Base-by-base conservation (phyloP, 2,888 invertebrate species). In the Nemurella pictetii region DNA sequence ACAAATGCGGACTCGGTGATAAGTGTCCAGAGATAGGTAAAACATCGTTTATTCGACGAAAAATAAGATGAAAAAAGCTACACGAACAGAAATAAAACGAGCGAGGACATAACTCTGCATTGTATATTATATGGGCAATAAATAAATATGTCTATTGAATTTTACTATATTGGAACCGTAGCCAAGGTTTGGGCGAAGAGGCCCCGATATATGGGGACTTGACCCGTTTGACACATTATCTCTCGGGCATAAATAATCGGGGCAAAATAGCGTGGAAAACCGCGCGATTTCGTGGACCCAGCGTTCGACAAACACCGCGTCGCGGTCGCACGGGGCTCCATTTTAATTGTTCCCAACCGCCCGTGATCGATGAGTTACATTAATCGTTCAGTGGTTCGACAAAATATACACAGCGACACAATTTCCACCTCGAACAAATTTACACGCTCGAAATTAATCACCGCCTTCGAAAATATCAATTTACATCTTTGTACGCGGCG, bases 1-100 rank as follows among this genome's bases (percentile, higher is more conserved):
- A 85, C 85, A 85, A 85, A 85, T 85, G 83, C 77, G 30, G 29
- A 82, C 75, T 82, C 82, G 25, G 82, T 84, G 84, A 84, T 84
- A 84, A 82, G 82, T 85, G 82, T 82, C 30, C 55, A 3, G 36
- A 25, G 85, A 85, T 85, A 85, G 82, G 30, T 35, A 36, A 83
- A 82, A 85, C 83, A 85, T 27, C 35, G 75, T 36, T 82, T 82
- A 82, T 82, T 82, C 55, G 27, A 27, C 12, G 29, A 82, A 27
- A 82, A 82, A 78, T 27, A 78, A 30, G 30, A 78, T 12, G 78
- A 30, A 78, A 78, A 78, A 78, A 29, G 78, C n/a, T 29, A 78
- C 26, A 28, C 30, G 28, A 30, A 78, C n/a, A 30, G 28, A 30
- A 29, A 78, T 78, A 30, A 78, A 81, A 30, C 55, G 55, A 55